Base-by-base conservation (phyloP, 1,140 invertebrate genomes). In the Drosophila mojavensis region DNA sequence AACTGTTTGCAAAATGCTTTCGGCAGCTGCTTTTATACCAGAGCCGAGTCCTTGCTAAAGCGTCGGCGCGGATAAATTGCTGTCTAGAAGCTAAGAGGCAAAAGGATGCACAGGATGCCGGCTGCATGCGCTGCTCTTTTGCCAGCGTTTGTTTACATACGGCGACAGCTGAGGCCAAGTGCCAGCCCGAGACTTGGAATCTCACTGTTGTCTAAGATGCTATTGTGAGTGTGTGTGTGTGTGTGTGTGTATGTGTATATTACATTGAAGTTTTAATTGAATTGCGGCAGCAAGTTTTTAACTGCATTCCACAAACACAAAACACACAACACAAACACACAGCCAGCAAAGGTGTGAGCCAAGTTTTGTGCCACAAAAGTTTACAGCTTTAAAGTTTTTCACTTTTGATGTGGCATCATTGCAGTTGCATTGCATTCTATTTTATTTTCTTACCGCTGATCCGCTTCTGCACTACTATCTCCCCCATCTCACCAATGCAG, bases 191-290 rank as follows among this genome's bases (percentile, higher is more conserved):
- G 68, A 69, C 75, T 79, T 71, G 75, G 65, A 65, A 53, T 66
- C 48, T 20, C 48, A 60, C 30, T 64, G 63, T 68, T 68, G 33
- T 20, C 43, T 78, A 75, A 81, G 79, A 76, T 74, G 50, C 50
- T 39, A 28, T 48, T 47, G 36, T 47, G n/a, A 67, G 55, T 48
- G 48, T 70, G 11, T 26, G 43, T 39, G 33, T 58, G 50, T 64
- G 50, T 53, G 63, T 70, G 50, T 61, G 50, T 64, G 54, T 53
- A 65, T 70, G 50, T 61, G 75, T 68, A 58, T 55, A 75, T 81
- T 89, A 84, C 80, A 88, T 83, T 78, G 78, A 89, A 89, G 84
- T 89, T 89, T 89, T 89, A 89, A 89, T 89, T 89, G 84, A 89
- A 89, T 89, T 89, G 84, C 84, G 84, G 84, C 78, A 75, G 80